phyloP scores from a whole-genome alignment of 2,888 invertebrate species.

The Ornithoptera priamus region DNA sequence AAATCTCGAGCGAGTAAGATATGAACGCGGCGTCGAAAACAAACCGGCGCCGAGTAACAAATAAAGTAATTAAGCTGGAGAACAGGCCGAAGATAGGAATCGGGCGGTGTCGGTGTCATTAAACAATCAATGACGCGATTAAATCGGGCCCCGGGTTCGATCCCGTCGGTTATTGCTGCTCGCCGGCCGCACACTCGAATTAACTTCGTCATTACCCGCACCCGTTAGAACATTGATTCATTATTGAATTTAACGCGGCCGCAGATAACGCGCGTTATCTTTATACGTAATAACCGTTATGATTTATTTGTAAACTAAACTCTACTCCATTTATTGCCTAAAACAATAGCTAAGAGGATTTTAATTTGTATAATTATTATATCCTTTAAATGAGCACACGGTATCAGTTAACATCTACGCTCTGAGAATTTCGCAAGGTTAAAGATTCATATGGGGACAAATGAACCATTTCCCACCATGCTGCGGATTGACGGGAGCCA shows the following conservation, averaged over 20 bases:
- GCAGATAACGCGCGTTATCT: constrained; percentile 26
- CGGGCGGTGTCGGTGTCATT: constrained; percentile 37
- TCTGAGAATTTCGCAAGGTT: too few relatives aligned
- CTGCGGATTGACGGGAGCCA: too few relatives aligned
- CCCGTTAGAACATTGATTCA: constrained; percentile 43
- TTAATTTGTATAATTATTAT: too few relatives aligned
- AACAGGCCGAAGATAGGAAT: constrained; percentile 37
- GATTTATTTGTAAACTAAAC: constrained; percentile 11
- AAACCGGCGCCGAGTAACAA: constrained; percentile 32
- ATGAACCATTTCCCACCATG: too few relatives aligned
- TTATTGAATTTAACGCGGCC: constrained; percentile 45
- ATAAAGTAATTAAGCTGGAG: constrained; percentile 42
- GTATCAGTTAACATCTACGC: too few relatives aligned
- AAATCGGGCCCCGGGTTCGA: constrained; percentile 42
- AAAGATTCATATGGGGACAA: too few relatives aligned
- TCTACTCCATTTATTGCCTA: too few relatives aligned
- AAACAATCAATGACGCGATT: constrained; percentile 50
- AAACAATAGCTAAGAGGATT: too few relatives aligned
- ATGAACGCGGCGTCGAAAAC: constrained; percentile 12
- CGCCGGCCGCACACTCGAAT: constrained; percentile 33
- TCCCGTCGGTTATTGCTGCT: constrained; percentile 41
- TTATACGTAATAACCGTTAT: constrained; percentile 8
- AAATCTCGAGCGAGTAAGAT: constrained; percentile 14
- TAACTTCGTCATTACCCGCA: constrained; percentile 40
- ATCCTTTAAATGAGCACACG: too few relatives aligned